These are phyloP conservation scores for Plusia festucae DNA, from an alignment of 2,888 invertebrate species.

Conservation along the genomic window DNA sequence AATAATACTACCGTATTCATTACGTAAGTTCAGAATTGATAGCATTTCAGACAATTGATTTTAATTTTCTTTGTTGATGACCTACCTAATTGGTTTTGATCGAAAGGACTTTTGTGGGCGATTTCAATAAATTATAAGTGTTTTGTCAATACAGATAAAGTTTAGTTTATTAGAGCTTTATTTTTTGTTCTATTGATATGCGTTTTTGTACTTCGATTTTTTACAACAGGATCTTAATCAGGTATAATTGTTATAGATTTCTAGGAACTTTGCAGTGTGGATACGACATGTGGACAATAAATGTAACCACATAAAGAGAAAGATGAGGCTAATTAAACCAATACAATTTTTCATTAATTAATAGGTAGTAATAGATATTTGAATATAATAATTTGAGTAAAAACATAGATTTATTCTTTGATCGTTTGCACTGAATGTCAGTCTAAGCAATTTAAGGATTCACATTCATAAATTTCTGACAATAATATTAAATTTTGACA, in stretches of 20 bases:
- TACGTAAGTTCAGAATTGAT: slow-evolving; percentile 11
- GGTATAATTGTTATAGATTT: background rate
- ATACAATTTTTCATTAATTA: no score
- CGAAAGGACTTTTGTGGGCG: background rate
- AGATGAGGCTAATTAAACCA: no score
- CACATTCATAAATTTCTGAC: no score
- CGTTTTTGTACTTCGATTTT: background rate
- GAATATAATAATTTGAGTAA: no score
- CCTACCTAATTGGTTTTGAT: background rate
- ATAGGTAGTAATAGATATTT: no score
- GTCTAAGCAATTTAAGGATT: no score
- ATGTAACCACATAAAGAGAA: no score
- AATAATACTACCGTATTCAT: slow-evolving; percentile 28
- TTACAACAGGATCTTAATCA: background rate
- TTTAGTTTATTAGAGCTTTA: background rate
- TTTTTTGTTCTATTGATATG: background rate
- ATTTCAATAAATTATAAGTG: background rate
- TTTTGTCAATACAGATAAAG: background rate
- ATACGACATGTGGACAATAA: no score
- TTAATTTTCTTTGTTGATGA: background rate
- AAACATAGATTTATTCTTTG: no score
- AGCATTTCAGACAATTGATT: background rate
- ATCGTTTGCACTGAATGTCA: no score
- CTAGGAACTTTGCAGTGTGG: no score
- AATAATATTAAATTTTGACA: no score